These are phyloP conservation scores for Apodemus speciosus DNA, from an alignment of 2,113 vertebrate genomes.

Conservation along the genomic window DNA sequence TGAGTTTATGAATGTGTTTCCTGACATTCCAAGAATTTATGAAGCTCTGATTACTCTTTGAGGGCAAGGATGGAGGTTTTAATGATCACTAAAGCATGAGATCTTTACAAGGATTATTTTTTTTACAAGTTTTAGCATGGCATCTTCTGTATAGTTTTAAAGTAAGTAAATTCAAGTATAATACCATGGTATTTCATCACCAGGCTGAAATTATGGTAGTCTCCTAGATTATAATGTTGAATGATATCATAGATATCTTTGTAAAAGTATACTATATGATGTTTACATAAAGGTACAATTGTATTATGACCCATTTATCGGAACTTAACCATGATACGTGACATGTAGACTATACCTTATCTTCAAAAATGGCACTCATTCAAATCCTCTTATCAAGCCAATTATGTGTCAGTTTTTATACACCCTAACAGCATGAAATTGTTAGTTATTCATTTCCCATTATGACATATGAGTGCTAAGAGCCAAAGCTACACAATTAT, in stretches of 20 bases:
- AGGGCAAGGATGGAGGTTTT: background rate
- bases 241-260: background rate
- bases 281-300: background rate
- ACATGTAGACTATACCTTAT: background rate
- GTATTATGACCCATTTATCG: background rate
- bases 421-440: background rate
- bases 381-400: background rate
- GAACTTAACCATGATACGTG: background rate
- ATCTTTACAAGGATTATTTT: background rate
- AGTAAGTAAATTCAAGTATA: background rate
- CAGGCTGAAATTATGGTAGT: background rate
- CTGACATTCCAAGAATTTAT: background rate
- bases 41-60: slow-evolving; percentile 3
- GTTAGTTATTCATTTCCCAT: background rate
- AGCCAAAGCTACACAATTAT: background rate
- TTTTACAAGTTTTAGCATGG: background rate
- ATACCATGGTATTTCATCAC: background rate
- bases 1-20: background rate
- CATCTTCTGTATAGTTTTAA: background rate
- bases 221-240: background rate
- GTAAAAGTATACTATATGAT: background rate
- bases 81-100: background rate
- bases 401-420: background rate
- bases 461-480: background rate
- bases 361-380: background rate